A percentile compares a stretch with the other conserved stretches of the same genome.
These are phyloP conservation scores for Eudasyphora cyanicolor DNA, from an alignment of 2,888 invertebrate genomes.

Conservation along the genomic window DNA sequence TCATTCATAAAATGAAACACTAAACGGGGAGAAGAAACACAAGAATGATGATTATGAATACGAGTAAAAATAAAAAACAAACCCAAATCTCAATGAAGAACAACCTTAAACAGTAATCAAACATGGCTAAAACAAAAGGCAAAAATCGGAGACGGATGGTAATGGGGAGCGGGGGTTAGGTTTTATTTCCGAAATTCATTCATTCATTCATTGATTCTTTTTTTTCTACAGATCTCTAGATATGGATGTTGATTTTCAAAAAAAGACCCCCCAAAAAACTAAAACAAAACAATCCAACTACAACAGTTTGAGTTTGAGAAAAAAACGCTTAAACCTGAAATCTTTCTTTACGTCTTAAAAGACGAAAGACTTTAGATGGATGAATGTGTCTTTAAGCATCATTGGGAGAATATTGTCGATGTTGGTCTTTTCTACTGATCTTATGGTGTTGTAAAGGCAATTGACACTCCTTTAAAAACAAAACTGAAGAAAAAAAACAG, in stretches of 20 bases:
- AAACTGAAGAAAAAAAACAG: no score
- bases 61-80: constrained; percentile 29
- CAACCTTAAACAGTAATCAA: constrained; percentile 50
- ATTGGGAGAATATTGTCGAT: constrained; percentile 37
- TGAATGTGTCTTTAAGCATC: constrained; percentile 41
- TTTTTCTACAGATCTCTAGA: no score
- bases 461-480: constrained; percentile 76
- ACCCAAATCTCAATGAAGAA: constrained; percentile 43
- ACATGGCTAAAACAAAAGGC: not conserved
- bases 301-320: not conserved
- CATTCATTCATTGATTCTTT: not conserved
- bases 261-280: constrained; percentile 10
- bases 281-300: not conserved
- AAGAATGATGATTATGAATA: constrained; percentile 33
- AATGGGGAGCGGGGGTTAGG: not conserved
- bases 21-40: not conserved
- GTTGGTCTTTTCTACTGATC: constrained; percentile 6
- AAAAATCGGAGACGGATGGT: not conserved
- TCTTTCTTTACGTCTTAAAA: constrained; percentile 36
- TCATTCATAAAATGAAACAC: constrained; percentile 15
- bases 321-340: constrained; percentile 55
- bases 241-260: not conserved
- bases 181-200: constrained; percentile 19
- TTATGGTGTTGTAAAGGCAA: constrained; percentile 66
- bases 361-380: not conserved